Evolutionary conservation across 2,888 invertebrate genomes (phyloP), one percentile per base, ranked within the genome.

Genomic region (Azorinus chamasolen): DNA sequence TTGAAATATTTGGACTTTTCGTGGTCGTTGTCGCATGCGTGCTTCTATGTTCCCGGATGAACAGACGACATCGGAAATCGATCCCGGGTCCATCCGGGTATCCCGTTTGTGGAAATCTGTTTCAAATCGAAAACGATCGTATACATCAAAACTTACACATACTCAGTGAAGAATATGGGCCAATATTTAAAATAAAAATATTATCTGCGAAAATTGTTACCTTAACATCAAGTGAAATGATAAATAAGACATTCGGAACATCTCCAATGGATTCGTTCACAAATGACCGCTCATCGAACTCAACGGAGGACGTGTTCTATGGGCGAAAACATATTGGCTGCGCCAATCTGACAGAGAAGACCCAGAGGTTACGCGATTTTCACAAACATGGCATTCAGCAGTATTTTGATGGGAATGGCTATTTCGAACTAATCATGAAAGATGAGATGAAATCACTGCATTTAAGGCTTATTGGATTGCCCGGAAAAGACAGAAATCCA

Each of bases 241-340:
- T 81, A 8, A 48, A 59, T 25, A 32, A 51, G 6, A 57, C 65
- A 32, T 72, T 81, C 53, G 66, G 59, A 27, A 46, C 53, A 8
- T 12, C 61, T 25, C 71, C 75, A 20, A 22, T 66, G 25, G 61
- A 64, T n/a, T 27, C 41, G 20, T 46, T 62, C 43, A 58, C 75
- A 4, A 81, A 81, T 46, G 81, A 81, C 39, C 45, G 81, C 18
- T 59, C 74, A 3, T 45, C 39, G 25, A 81, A 81, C 43, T 76
- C 78, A 16, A 72, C 81, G 18, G 50, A 63, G 25, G 70, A 72
- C 22, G 53, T 81, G 3, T 81, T 71, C 25, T 69, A 75, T 16
- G 77, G 64, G 1, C 24, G 81, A 41, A 81, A 81, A 62, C 77
- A 81, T 32, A 75, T 81, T 6, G 81, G 81, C 2, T 63, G 62